Percentiles rank a stretch among this genome's conserved stretches.
These are phyloP conservation scores for Tinea trinotella DNA, from an alignment of 2,888 invertebrate species.

Conservation along the genomic window DNA sequence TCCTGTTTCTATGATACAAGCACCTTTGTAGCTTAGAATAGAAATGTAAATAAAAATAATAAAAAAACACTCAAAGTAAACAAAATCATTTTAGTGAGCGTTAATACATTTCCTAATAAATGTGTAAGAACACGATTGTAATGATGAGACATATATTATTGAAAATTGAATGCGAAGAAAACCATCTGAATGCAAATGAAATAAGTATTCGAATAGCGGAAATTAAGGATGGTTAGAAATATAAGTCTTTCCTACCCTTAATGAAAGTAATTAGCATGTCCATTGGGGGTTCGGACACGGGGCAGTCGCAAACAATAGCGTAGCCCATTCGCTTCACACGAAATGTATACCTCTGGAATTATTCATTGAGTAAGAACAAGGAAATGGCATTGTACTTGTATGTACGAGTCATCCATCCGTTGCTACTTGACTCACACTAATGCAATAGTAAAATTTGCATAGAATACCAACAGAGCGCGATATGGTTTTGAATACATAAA, in stretches of 20 bases:
- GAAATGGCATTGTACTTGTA: neutral
- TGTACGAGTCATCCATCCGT: conserved; percentile 1
- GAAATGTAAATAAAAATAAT: too few relatives aligned
- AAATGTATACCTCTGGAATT: conserved; percentile 11
- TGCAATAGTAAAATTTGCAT: conserved; percentile 53
- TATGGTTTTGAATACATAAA: conserved; percentile 52
- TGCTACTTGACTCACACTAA: conserved; percentile 28
- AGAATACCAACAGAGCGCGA: conserved; percentile 36
- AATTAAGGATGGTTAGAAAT: neutral
- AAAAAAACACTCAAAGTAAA: too few relatives aligned
- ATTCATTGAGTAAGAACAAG: conserved; percentile 16
- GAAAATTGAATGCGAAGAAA: too few relatives aligned
- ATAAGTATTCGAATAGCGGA: neutral
- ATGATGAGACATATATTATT: too few relatives aligned
- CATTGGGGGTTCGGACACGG: neutral
- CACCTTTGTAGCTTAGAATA: too few relatives aligned
- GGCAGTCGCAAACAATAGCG: conserved; percentile 4
- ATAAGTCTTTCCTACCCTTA: neutral
- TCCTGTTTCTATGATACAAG: too few relatives aligned
- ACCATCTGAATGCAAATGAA: too few relatives aligned
- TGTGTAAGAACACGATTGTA: too few relatives aligned
- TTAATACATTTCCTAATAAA: too few relatives aligned
- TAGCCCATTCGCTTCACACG: conserved; percentile 7
- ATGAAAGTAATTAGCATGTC: conserved; percentile 8
- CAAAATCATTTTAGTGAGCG: too few relatives aligned